A percentile compares a stretch with the other conserved stretches of the same genome.
phyloP scores from a whole-genome alignment of 2,888 invertebrate species.

The Baccha elongata region DNA sequence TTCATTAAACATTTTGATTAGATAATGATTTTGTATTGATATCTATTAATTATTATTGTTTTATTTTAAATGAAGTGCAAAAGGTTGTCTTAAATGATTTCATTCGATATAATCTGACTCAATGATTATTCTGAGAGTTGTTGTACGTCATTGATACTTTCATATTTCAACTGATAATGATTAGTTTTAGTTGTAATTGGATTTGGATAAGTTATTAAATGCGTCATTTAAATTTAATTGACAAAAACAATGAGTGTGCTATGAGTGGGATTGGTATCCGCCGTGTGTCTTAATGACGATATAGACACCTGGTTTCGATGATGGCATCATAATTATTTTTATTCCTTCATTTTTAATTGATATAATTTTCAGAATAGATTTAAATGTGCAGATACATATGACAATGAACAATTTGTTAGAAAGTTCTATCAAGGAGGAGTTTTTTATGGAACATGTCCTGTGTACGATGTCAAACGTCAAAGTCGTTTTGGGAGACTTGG shows the following conservation, averaged over 20 bases:
- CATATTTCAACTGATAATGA: conserved; percentile 23
- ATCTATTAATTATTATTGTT: conserved; percentile 26
- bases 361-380: neutral
- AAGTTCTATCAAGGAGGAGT: too few relatives aligned
- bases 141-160: conserved; percentile 55
- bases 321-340: neutral
- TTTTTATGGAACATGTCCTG: too few relatives aligned
- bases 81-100: conserved; percentile 7
- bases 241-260: conserved; percentile 10
- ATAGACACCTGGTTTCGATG: neutral
- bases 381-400: neutral
- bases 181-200: conserved; percentile 47
- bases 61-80: conserved; percentile 7
- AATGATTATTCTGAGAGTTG: neutral
- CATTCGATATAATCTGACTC: conserved; percentile 32
- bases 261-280: neutral
- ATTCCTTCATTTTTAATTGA: too few relatives aligned
- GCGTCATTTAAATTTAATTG: conserved; percentile 44
- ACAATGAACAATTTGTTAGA: too few relatives aligned
- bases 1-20: conserved; percentile 62
- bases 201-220: conserved; percentile 18
- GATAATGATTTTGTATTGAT: conserved; percentile 43
- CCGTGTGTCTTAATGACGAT: conserved; percentile 7
- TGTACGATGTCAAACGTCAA: too few relatives aligned
- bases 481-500: too few relatives aligned